Conservation (phyloP, 2,888 invertebrate genomes). For the Cephus sareptanus region DNA sequence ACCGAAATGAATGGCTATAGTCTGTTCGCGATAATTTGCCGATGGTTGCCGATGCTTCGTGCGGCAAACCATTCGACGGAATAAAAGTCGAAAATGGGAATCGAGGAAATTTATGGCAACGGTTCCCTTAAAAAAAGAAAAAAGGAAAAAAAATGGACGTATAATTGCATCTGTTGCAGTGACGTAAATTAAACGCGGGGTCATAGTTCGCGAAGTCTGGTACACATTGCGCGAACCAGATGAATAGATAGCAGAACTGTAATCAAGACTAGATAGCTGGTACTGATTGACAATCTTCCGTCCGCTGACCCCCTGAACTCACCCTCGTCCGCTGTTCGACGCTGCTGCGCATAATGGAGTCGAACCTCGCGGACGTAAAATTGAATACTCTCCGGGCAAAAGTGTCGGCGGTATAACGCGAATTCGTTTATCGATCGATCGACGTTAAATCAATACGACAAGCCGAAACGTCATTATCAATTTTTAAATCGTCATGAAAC, state of each 20-base stretch:
- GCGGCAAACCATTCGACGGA: background rate
- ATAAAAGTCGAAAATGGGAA: background rate
- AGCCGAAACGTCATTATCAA: background rate
- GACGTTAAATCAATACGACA: background rate
- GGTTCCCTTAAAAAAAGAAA: too few relatives aligned
- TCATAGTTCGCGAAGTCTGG: background rate
- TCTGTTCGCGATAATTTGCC: background rate
- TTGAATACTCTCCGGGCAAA: background rate
- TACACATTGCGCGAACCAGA: constrained; percentile 14
- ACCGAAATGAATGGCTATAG: background rate
- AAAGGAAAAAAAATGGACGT: background rate
- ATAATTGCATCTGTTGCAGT: background rate
- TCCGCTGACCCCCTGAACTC: background rate
- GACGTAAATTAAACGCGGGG: background rate
- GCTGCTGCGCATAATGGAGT: constrained; percentile 27
- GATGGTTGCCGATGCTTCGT: background rate
- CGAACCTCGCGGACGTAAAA: background rate
- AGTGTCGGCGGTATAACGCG: background rate
- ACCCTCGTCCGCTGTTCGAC: background rate
- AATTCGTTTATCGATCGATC: background rate
- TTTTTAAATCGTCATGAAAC: background rate
- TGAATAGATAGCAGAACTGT: constrained; percentile 34
- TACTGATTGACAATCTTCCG: constrained; percentile 59
- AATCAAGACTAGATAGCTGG: constrained; percentile 55
- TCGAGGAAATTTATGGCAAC: background rate